phyloP scores from a whole-genome alignment of 2,797 vertebrate species.

The Lepidocolaptes lacrymiger region DNA sequence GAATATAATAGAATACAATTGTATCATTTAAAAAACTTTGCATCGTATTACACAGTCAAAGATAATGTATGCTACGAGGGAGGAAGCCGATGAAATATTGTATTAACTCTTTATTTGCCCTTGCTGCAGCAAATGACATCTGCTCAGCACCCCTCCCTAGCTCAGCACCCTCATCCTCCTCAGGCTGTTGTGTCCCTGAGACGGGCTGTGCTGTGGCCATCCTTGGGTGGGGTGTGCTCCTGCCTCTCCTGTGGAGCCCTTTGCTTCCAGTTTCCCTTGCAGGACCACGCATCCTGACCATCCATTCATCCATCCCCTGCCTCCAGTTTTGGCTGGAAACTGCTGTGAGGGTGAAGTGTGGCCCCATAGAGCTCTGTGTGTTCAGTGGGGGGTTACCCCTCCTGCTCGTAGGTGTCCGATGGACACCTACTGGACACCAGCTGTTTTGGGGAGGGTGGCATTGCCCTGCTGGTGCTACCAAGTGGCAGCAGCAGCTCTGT shows the following conservation, averaged over 20 bases:
- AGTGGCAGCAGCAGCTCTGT: rapidly evolving
- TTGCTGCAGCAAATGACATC: rapidly evolving
- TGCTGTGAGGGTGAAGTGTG: rapidly evolving
- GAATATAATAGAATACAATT: constrained; percentile 62
- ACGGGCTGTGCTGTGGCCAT: rapidly evolving
- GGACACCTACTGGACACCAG: neutral
- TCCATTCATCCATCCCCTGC: too few relatives aligned
- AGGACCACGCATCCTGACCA: neutral
- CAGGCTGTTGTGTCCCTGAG: rapidly evolving
- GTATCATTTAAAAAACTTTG: constrained; percentile 67
- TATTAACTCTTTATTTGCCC: constrained; percentile 7
- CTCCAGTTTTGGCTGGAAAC: neutral
- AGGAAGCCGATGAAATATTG: constrained; percentile 18
- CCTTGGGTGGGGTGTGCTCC: rapidly evolving
- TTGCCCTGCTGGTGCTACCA: rapidly evolving
- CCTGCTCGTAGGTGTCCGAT: rapidly evolving
- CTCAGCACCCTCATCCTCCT: neutral
- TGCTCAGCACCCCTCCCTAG: neutral
- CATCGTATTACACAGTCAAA: constrained; percentile 59
- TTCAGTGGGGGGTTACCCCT: neutral
- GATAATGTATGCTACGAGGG: constrained; percentile 20
- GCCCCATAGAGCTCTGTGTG: neutral
- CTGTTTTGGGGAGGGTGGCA: neutral
- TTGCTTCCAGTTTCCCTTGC: neutral
- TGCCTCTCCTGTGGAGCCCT: rapidly evolving